Evolutionary conservation across 2,113 vertebrate genomes (phyloP).

Genomic region (Entosphenus tridentatus): DNA sequence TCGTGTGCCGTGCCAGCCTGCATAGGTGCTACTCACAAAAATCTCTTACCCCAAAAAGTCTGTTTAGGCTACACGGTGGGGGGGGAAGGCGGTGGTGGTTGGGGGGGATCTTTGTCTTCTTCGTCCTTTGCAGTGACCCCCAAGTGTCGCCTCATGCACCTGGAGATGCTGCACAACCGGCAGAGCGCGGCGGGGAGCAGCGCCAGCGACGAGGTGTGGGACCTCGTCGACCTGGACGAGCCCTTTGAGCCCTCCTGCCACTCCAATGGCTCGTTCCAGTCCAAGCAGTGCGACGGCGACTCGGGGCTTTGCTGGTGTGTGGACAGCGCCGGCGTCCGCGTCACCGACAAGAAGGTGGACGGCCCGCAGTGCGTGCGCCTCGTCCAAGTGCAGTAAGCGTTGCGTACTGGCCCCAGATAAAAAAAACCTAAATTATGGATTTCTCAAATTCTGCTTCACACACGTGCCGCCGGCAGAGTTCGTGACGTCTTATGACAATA

Average conservation of each 20-base stretch:
- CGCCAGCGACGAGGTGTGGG: background rate
- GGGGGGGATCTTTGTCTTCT: background rate
- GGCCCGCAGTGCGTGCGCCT: constrained; percentile 15
- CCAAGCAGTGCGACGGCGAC: constrained; percentile 16
- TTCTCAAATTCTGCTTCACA: no score
- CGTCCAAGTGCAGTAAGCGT: constrained; percentile 14
- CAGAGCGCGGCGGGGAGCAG: constrained; percentile 6
- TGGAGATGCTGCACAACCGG: constrained; percentile 15
- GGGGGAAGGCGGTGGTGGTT: no score
- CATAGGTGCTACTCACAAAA: no score
- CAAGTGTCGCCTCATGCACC: constrained; percentile 13
- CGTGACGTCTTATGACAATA: no score
- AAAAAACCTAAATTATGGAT: no score
- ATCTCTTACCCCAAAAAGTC: no score
- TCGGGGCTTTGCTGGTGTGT: constrained; percentile 17
- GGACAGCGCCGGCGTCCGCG: constrained; percentile 15
- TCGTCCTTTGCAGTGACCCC: constrained; percentile 11
- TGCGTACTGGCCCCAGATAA: no score
- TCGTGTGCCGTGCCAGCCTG: no score
- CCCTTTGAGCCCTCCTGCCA: constrained; percentile 13
- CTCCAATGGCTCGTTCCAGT: constrained; percentile 13
- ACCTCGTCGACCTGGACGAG: constrained; percentile 11
- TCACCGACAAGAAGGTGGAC: constrained; percentile 15
- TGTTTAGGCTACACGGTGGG: no score
- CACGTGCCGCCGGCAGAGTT: no score